phyloP scores from a whole-genome alignment of 2,113 vertebrate species.

The Hystrix brachyura region DNA sequence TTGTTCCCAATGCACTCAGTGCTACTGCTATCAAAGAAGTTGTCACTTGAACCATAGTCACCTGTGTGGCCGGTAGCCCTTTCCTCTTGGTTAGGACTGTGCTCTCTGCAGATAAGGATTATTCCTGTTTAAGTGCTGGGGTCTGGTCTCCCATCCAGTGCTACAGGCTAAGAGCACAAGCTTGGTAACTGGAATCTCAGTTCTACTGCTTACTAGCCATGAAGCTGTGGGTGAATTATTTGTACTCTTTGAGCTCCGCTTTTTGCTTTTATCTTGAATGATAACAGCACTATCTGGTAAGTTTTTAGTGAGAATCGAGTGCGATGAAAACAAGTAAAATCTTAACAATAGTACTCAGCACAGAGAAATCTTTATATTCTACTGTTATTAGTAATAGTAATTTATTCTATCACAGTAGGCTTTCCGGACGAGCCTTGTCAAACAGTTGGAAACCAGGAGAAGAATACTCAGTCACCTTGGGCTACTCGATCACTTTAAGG shows the following conservation, averaged over 20 bases:
- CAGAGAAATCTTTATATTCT: background rate
- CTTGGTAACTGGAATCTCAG: background rate
- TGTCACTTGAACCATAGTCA: background rate
- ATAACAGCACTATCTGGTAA: background rate
- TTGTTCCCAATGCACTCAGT: background rate
- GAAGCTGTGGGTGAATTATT: background rate
- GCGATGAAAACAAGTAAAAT: background rate
- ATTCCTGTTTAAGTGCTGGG: background rate
- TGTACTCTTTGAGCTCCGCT: background rate
- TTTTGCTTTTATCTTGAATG: background rate
- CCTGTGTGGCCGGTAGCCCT: background rate
- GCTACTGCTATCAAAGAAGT: background rate
- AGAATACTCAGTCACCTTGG: background rate
- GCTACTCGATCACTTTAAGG: constrained; percentile 24
- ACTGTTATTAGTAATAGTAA: background rate
- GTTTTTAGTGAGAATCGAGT: background rate
- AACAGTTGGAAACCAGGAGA: background rate
- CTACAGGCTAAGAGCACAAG: background rate
- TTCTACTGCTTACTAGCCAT: background rate
- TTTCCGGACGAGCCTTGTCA: background rate
- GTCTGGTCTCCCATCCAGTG: background rate
- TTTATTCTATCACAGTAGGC: no score
- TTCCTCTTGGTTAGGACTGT: background rate
- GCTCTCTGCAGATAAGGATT: background rate
- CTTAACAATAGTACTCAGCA: background rate